Evolutionary conservation across 2,113 vertebrate genomes (phyloP).

Genomic region (Poeciliopsis occidentalis): DNA sequence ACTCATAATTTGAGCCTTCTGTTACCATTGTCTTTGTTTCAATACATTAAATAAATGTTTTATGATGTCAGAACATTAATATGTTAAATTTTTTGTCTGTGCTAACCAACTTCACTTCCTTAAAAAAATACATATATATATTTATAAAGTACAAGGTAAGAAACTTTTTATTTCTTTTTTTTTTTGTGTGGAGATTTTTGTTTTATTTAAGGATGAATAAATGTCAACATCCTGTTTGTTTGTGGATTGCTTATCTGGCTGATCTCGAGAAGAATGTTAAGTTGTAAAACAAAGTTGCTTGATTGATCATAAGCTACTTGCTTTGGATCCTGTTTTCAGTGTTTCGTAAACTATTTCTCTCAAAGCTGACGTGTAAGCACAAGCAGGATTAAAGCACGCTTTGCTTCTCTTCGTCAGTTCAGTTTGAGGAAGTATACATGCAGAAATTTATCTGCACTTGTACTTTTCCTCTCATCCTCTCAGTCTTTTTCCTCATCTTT

Average conservation of each 20-base stretch:
- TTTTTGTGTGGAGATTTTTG: background rate
- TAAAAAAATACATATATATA: background rate
- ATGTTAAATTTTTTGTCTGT: conserved; percentile 39
- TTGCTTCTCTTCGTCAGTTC: conserved; percentile 7
- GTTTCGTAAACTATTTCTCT: background rate
- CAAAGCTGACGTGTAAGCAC: conserved; percentile 6
- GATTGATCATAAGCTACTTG: background rate
- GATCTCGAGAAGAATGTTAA: background rate
- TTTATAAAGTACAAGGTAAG: background rate
- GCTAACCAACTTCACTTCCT: conserved; percentile 28
- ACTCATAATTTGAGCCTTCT: background rate
- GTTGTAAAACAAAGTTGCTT: background rate
- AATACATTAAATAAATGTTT: conserved; percentile 9
- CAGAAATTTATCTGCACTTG: conserved; percentile 12
- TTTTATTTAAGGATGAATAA: background rate
- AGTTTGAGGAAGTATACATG: conserved; percentile 53
- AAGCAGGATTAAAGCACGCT: background rate
- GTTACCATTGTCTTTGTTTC: background rate
- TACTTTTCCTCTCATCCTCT: conserved; percentile 1
- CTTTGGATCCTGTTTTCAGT: background rate
- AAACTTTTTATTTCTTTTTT: background rate
- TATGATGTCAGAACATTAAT: conserved; percentile 9
- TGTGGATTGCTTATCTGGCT: background rate
- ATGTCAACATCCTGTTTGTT: background rate
- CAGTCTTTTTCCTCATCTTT: background rate